Evolutionary conservation across 1,140 invertebrate genomes (phyloP).

Genomic region (Drosophila jambulina): DNA sequence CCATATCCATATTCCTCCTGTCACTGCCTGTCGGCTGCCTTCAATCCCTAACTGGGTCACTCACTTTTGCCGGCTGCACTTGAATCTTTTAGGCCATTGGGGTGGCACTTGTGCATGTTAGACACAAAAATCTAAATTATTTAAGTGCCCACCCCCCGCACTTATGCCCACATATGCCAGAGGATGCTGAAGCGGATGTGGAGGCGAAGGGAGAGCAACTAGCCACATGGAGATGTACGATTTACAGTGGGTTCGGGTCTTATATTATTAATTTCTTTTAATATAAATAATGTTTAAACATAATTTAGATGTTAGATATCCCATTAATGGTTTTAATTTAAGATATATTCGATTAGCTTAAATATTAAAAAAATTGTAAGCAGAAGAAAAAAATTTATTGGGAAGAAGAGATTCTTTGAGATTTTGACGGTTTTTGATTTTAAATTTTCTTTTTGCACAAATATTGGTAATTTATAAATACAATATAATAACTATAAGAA

Average conservation of each 20-base stretch:
- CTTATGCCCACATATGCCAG: constrained; percentile 10
- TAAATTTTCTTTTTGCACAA: too few species aligned
- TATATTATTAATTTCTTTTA: too few species aligned
- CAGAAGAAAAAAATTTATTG: too few species aligned
- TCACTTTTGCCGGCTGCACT: constrained; percentile 77
- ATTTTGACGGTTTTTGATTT: too few species aligned
- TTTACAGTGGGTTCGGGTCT: constrained; percentile 22
- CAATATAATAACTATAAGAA: too few species aligned
- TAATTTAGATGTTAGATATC: too few species aligned
- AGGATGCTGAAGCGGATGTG: constrained; percentile 17
- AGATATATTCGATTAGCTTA: too few species aligned
- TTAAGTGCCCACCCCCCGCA: constrained; percentile 61
- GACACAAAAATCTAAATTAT: constrained; percentile 84
- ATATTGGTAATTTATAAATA: too few species aligned
- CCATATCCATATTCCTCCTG: constrained; percentile 1
- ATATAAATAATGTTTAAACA: background rate
- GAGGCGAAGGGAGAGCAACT: constrained; percentile 18
- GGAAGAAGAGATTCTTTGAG: too few species aligned
- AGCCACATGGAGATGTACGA: constrained; percentile 26
- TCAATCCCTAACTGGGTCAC: constrained; percentile 73
- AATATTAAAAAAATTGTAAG: too few species aligned
- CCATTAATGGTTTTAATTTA: too few species aligned
- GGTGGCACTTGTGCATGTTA: constrained; percentile 81
- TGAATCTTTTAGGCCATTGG: constrained; percentile 80
- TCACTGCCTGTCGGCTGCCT: constrained; percentile 14